Evolutionary conservation across 2,797 vertebrate species (phyloP).

Genomic region (Betta splendens): DNA sequence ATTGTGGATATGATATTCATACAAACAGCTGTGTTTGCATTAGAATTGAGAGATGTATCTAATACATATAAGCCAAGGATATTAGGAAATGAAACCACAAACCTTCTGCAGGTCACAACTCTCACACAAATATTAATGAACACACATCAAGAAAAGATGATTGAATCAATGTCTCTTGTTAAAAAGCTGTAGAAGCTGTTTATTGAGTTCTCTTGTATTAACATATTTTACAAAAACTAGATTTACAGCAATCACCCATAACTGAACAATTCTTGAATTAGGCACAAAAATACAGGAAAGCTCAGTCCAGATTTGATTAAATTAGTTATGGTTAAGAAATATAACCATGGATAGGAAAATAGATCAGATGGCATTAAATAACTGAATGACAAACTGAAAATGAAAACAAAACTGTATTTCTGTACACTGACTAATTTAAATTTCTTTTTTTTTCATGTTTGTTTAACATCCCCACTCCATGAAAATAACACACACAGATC

Average conservation of each 20-base stretch:
- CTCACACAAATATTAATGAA: no score
- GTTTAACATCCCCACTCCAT: conserved; percentile 26
- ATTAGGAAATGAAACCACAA: no score
- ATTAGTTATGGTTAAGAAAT: conserved; percentile 59
- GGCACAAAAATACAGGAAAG: conserved; percentile 75
- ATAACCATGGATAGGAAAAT: conserved; percentile 58
- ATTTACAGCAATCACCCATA: conserved; percentile 75
- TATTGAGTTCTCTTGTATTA: conserved; percentile 75
- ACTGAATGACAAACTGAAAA: conserved; percentile 30
- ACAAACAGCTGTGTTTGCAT: no score
- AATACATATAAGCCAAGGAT: no score
- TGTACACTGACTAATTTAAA: conserved; percentile 20
- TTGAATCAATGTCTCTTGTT: conserved; percentile 23
- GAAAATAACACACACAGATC: conserved; percentile 44
- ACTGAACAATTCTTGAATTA: conserved; percentile 66
- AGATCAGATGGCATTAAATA: conserved; percentile 38
- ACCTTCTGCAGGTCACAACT: no score
- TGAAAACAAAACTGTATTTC: conserved; percentile 20
- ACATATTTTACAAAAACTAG: conserved; percentile 79
- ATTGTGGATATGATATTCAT: no score
- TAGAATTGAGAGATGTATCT: no score
- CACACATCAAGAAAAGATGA: not conserved
- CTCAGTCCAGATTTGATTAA: conserved; percentile 58
- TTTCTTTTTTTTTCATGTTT: conserved; percentile 3
- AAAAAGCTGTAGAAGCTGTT: conserved; percentile 71